Percentiles rank a stretch among this genome's conserved stretches.
These are phyloP conservation scores for Malurus melanocephalus DNA, from an alignment of 2,113 vertebrate species.

Conservation along the genomic window DNA sequence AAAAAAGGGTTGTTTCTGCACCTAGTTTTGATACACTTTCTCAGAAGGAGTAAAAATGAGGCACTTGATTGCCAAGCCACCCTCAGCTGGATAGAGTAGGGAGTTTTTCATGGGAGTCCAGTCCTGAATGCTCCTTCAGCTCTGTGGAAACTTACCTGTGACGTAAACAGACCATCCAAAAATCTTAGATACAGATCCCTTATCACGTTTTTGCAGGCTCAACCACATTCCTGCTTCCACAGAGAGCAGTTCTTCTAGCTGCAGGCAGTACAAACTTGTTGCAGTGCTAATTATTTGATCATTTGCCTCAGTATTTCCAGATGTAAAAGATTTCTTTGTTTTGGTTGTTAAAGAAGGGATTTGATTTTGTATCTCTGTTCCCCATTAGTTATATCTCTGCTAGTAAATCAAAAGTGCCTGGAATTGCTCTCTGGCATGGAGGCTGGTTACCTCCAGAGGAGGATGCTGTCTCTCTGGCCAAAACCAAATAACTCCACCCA, in stretches of 20 bases:
- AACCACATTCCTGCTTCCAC: not conserved
- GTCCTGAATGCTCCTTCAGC: not conserved
- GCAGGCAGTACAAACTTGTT: conserved; percentile 32
- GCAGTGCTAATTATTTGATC: conserved; percentile 45
- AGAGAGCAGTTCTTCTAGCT: conserved; percentile 23
- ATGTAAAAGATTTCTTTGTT: conserved; percentile 48
- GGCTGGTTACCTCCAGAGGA: not conserved
- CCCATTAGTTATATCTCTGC: not conserved
- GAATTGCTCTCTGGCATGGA: not conserved
- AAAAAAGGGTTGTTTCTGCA: not conserved
- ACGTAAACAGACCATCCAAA: not conserved
- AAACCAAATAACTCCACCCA: not conserved
- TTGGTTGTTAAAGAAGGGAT: not conserved
- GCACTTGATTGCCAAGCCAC: not conserved
- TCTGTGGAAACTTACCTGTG: not conserved
- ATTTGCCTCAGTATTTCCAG: conserved; percentile 9
- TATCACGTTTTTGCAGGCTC: not conserved
- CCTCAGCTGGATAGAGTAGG: not conserved
- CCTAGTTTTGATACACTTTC: not conserved
- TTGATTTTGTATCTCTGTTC: not conserved
- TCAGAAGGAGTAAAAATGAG: not conserved
- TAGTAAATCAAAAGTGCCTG: not conserved
- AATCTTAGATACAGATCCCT: not conserved
- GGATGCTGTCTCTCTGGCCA: not conserved
- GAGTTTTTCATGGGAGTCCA: not conserved